Evolutionary conservation across 2,888 invertebrate genomes (phyloP), one percentile per base, ranked within the genome.

Genomic region (Dynastes grantii): DNA sequence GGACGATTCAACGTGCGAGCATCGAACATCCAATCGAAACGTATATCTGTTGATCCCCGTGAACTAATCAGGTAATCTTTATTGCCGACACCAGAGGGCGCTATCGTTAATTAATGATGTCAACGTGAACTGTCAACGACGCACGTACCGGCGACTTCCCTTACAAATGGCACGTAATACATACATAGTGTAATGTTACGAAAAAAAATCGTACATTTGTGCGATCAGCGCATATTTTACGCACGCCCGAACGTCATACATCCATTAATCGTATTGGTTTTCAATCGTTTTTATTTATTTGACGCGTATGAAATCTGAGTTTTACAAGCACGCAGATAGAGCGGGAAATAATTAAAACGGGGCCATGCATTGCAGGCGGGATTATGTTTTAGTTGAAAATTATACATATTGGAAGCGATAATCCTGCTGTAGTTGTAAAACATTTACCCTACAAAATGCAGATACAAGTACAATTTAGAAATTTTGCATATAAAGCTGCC

Each of bases 61-160:
- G 71, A 55, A 29, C 71, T 71, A 71, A 71, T 71, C 58, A 55
- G 71, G 22, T 71, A 58, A 71, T 71, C 71, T 71, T 71, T 71
- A 71, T 71, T 58, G 37, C 49, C 51, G 49, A 37, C 71, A 27
- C 55, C 58, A 58, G 55, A 58, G 55, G 55, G 37, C 58, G 5
- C 71, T 13, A 55, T 58, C 71, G 58, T 55, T 71, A 71, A 55
- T 71, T 71, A 71, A 58, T 58, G 58, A 58, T 58, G 71, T 71
- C 71, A 55, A 71, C 71, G 58, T 71, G 71, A 58, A 55, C 71
- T 58, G 58, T 71, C 71, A 55, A 71, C 71, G 58, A 55, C 32
- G 71, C 71, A 71, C 55, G 71, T 71, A 22, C 22, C 55, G 2
- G 6, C 16, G 45, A 58, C 13, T 55, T 3, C 37, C 32, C 68